These are phyloP conservation scores for Megaceryle maxima DNA, from an alignment of 2,113 vertebrate species.

Conservation along the genomic window DNA sequence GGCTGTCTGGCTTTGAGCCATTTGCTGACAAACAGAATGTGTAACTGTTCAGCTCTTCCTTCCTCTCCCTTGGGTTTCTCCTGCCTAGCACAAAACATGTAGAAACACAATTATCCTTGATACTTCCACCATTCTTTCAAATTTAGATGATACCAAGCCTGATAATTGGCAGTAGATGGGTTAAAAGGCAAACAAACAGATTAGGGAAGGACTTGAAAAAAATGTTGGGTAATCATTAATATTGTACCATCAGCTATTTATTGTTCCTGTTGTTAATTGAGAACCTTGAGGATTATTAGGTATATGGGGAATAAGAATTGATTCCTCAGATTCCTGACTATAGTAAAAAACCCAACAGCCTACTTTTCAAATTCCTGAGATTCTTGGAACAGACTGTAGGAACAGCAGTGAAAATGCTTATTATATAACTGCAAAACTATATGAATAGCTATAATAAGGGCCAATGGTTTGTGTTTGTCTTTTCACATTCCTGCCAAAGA, in stretches of 20 bases:
- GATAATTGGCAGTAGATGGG: not conserved
- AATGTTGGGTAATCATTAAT: slow-evolving; percentile 1
- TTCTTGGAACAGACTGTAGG: slow-evolving; percentile 32
- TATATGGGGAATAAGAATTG: slow-evolving; percentile 33
- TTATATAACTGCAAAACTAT: not conserved
- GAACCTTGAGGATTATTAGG: slow-evolving; percentile 17
- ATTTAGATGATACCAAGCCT: not conserved
- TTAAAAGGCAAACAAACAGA: not conserved
- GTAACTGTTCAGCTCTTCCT: not conserved
- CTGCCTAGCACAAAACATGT: not conserved
- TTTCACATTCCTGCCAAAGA: slow-evolving; percentile 21
- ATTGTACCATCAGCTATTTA: slow-evolving; percentile 4
- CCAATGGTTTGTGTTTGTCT: slow-evolving; percentile 43
- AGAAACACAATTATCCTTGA: not conserved
- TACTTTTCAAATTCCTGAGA: slow-evolving; percentile 36
- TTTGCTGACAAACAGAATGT: not conserved
- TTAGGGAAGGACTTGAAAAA: not conserved
- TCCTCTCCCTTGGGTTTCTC: not conserved
- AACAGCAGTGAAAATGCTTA: slow-evolving; percentile 49
- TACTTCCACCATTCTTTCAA: not conserved
- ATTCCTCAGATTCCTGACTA: slow-evolving; percentile 25
- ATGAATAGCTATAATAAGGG: slow-evolving; percentile 21
- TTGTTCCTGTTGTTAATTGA: slow-evolving; percentile 20
- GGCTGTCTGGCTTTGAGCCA: not conserved
- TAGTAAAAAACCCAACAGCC: not conserved